Conservation (phyloP, 2,888 invertebrate genomes). For the Mimachlamys varia region DNA sequence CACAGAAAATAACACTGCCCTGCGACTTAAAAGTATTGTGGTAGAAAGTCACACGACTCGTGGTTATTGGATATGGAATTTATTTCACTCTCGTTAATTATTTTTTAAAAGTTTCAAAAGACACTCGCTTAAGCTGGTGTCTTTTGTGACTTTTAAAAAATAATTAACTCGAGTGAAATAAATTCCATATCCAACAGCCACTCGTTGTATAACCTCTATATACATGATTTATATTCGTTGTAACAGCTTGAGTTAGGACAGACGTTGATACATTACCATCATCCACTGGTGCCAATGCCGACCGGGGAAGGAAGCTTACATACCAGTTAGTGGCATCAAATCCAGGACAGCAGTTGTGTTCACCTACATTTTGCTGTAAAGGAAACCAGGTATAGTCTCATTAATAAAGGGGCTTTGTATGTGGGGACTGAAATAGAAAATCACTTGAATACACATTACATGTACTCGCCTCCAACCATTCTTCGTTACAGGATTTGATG, state of each 20-base stretch:
- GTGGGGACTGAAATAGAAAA: neutral
- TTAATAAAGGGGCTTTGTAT: neutral
- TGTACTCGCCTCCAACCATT: neutral
- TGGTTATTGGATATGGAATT: too few species aligned
- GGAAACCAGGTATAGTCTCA: neutral
- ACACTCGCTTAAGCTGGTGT: too few species aligned
- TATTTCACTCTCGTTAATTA: too few species aligned
- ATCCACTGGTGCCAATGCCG: neutral
- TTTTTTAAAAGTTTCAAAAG: too few species aligned
- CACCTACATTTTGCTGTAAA: conserved; percentile 7
- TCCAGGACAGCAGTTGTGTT: neutral
- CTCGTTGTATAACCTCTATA: too few species aligned
- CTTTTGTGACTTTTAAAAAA: too few species aligned
- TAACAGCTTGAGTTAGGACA: too few species aligned
- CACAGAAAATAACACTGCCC: too few species aligned
- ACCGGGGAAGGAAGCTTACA: neutral
- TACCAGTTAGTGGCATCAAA: neutral
- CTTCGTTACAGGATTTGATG: neutral
- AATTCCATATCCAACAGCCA: too few species aligned
- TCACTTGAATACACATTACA: neutral
- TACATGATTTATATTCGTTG: neutral
- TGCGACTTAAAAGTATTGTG: too few species aligned
- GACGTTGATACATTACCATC: neutral
- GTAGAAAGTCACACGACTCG: too few species aligned
- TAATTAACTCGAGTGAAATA: too few species aligned